A percentile compares a stretch with the other conserved stretches of the same genome.
These are phyloP conservation scores for Leptinotarsa juncta DNA, from an alignment of 2,888 invertebrate species.

Conservation along the genomic window DNA sequence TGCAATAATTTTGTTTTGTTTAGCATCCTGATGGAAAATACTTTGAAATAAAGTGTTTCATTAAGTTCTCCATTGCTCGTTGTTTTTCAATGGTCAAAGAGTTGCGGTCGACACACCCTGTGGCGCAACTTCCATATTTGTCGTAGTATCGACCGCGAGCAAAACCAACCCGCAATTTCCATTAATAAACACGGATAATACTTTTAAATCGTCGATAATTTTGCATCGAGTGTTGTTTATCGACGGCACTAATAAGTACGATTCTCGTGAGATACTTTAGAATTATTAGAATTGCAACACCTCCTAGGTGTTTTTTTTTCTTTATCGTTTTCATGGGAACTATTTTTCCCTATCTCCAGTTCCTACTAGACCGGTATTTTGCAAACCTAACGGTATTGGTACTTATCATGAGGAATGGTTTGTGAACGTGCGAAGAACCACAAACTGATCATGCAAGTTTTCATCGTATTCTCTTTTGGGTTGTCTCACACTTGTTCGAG, in stretches of 20 bases:
- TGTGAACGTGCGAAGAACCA: not conserved
- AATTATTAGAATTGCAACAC: slow-evolving; percentile 27
- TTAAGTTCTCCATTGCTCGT: not conserved
- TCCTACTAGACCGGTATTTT: slow-evolving; percentile 11
- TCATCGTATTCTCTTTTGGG: not conserved
- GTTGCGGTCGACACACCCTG: slow-evolving; percentile 21
- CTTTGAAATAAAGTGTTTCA: not conserved
- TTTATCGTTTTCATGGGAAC: slow-evolving; percentile 14
- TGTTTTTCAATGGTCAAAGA: not conserved
- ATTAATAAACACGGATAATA: slow-evolving; percentile 28
- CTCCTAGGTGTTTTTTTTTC: not conserved
- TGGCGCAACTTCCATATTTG: slow-evolving; percentile 11
- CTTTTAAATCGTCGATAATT: slow-evolving; percentile 29
- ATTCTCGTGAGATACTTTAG: slow-evolving; percentile 31
- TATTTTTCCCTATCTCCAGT: not conserved
- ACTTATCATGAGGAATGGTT: not conserved
- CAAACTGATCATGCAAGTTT: not conserved
- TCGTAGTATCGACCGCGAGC: slow-evolving; percentile 1
- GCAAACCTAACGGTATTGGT: slow-evolving; percentile 8
- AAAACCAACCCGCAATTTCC: slow-evolving; percentile 21
- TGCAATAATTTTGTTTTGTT: too few species aligned
- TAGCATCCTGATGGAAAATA: too few species aligned
- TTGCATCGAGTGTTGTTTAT: not conserved
- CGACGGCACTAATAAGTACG: slow-evolving; percentile 25
- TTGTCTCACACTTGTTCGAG: too few species aligned